Evolutionary conservation across 2,888 invertebrate genomes (phyloP), one percentile per base, ranked within the genome.

Genomic region (Ecliptopera silaceata): DNA sequence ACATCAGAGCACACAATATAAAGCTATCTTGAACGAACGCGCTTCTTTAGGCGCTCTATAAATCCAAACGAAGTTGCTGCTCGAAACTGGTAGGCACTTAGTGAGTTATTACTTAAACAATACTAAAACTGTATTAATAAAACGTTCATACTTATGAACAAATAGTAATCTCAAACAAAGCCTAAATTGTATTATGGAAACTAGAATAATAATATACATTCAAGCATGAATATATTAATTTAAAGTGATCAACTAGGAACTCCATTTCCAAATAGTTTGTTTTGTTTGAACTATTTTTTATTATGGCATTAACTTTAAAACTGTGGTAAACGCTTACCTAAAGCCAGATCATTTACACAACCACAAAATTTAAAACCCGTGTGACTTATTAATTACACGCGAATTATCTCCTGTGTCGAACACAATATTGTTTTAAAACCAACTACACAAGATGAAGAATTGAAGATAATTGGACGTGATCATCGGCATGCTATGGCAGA

Each of bases 401-500:
- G 4, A 36, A 36, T 12, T 32, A 3, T 13, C 15, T 15, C 2
- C n/a, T 31, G n/a, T 31, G 31, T 1, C 31, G 11, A 13, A 36
- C 6, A 12, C 15, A 15, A 15, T 15, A 4, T 13, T 36, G 32
- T 34, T 13, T 13, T 36, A 26, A 20, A 20, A 26, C 8, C 26
- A 4, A 26, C 26, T 1, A 4, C 1, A 26, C 6, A 6, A 15
- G 15, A 15, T 8, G 15, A 15, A 12, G 1, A 26, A 18, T n/a
- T 18, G 4, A 41, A 39, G 22, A 34, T 42, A 12, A 46, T 45
- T 43, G 15, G 36, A 47, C 51, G 55, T 58, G 61, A 65, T 62
- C 47, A 41, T 20, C 43, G 64, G 62, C 63, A 69, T 67, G 57
- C 51, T 60, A 68, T 65, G 61, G 60, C 58, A 66, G 68, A 66